phyloP scores from a whole-genome alignment of 2,797 vertebrate genomes.

The Cottoperca gobio region DNA sequence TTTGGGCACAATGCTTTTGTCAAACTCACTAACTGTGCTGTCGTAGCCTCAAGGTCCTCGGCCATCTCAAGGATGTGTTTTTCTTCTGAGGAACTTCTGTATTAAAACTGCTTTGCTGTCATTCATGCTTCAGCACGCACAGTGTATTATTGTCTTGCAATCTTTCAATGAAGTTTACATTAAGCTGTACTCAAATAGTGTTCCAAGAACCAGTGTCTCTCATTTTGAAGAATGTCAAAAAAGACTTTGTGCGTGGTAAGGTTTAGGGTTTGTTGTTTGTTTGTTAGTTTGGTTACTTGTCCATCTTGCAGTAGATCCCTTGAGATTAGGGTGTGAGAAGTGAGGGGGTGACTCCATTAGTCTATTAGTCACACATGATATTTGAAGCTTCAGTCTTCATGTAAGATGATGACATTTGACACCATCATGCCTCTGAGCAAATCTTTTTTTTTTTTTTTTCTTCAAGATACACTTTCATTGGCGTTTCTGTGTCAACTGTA shows the following conservation, averaged over 20 bases:
- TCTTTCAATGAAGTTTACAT: slow-evolving; percentile 7
- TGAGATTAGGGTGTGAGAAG: slow-evolving; percentile 32
- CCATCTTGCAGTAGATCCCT: slow-evolving; percentile 15
- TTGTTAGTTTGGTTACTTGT: slow-evolving; percentile 14
- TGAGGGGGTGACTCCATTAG: background rate
- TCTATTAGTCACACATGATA: slow-evolving; percentile 30
- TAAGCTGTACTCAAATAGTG: background rate
- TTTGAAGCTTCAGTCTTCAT: slow-evolving; percentile 32
- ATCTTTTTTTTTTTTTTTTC: background rate
- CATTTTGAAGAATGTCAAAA: background rate
- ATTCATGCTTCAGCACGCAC: background rate
- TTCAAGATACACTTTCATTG: background rate
- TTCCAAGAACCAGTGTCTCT: background rate
- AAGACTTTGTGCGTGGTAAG: background rate
- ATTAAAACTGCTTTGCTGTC: slow-evolving; percentile 3
- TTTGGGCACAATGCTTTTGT: background rate
- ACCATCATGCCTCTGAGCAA: background rate
- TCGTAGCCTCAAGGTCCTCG: background rate
- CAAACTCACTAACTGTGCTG: background rate
- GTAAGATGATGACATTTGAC: background rate
- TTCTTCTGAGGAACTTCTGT: background rate
- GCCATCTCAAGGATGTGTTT: background rate
- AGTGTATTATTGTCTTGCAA: slow-evolving; percentile 1
- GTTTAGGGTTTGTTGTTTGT: slow-evolving; percentile 10
- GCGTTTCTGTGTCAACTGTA: background rate